Evolutionary conservation across 30 jellyfish, hydroid and myxozoan species (phyloP).

Genomic region (Phacellophora camtschatica): DNA sequence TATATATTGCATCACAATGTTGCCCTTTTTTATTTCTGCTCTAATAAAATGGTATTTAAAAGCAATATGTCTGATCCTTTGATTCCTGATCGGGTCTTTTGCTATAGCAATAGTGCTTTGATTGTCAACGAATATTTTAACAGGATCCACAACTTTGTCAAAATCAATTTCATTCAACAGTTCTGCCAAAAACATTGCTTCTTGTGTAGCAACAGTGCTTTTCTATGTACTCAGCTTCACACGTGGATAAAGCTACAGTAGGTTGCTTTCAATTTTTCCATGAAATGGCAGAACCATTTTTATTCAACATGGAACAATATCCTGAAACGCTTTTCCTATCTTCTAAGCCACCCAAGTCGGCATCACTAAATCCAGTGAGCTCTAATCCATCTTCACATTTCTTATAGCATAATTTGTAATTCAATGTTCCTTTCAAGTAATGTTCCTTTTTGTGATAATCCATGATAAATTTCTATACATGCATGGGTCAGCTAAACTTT

Average conservation of each 20-base stretch:
- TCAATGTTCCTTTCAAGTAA: constrained; percentile 5
- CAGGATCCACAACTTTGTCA: not conserved
- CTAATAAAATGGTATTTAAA: constrained; percentile 33
- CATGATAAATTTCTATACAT: too few species aligned
- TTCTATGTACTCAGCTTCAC: constrained; percentile 73
- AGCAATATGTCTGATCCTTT: constrained; percentile 48
- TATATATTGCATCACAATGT: too few species aligned
- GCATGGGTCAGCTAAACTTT: too few species aligned
- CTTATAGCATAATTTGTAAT: not conserved
- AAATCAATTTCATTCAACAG: not conserved
- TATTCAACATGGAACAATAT: constrained; percentile 18
- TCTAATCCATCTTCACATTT: not conserved
- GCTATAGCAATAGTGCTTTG: constrained; percentile 31
- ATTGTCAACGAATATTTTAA: constrained; percentile 23
- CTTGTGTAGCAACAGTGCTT: constrained; percentile 34
- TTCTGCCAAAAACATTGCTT: constrained; percentile 54
- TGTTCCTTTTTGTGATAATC: too few species aligned
- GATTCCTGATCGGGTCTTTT: constrained; percentile 41
- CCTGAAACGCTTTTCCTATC: not conserved
- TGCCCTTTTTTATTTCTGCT: too few species aligned
- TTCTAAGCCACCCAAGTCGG: constrained; percentile 15
- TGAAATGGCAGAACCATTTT: constrained; percentile 42
- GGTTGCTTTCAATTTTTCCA: constrained; percentile 59
- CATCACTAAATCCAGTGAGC: constrained; percentile 16
- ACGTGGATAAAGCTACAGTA: constrained; percentile 43